Evolutionary conservation across 1,140 invertebrate species (phyloP), one percentile per base, ranked within the genome.

Genomic region (Belonocnema kinseyi): DNA sequence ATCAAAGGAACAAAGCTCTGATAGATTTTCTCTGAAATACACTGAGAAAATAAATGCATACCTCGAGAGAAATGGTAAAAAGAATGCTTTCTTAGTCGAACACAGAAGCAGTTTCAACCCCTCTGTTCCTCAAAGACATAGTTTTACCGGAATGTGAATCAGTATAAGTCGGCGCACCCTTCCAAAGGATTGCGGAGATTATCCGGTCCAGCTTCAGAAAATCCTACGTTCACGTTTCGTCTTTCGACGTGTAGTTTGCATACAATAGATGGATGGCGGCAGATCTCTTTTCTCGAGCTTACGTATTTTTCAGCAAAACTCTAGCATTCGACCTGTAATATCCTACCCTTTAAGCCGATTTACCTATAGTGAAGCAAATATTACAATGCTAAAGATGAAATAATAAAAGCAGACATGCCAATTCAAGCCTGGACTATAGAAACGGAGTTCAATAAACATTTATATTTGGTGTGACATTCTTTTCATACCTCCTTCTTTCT

Each of bases 171-270:
- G 61, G 61, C 46, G 40, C 40, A 66, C 61, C 61, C 61, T 66
- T 66, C 26, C 14, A 66, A 66, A 46, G 61, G 61, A 66, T 66
- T 66, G 61, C 46, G 61, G 21, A 66, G 61, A 66, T 66, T 66
- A 66, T 66, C 61, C 61, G 61, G 61, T 40, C 61, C 33, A 66
- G 61, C 61, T 66, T 66, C 61, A 40, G 61, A 66, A 66, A 66
- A 66, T 46, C 61, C 61, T 40, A 66, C 61, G 61, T 66, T 66
- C 61, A 66, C 61, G n/a, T 66, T 66, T 66, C 61, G 61, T 66
- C 61, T 13, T 66, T 66, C 26, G 61, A 40, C 61, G 26, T 66
- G 7, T 11, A 66, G 61, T 66, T 66, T 66, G 61, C 61, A 66
- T 66, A 66, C 61, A 66, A 66, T 66, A 16, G 61, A 58, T 66